Percentiles rank a stretch among this genome's conserved stretches.
phyloP scores from a whole-genome alignment of 2,113 vertebrate species.

The Phocoena sinus region DNA sequence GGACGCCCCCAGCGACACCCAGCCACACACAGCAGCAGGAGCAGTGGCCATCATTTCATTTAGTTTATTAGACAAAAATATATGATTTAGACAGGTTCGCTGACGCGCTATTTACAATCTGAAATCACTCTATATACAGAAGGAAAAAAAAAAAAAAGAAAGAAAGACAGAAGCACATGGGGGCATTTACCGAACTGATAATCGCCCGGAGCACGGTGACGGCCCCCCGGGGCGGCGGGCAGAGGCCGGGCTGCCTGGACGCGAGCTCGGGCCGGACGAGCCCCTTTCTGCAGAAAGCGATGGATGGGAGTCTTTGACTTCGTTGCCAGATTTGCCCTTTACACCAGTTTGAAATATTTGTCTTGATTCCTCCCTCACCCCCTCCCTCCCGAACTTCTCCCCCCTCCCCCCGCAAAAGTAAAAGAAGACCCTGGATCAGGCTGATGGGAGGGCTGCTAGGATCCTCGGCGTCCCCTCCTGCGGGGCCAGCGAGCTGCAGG shows the following conservation, averaged over 20 bases:
- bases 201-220: conserved; percentile 81
- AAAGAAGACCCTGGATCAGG: conserved; percentile 85
- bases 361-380: conserved; percentile 57
- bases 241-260: background rate
- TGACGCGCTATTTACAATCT: conserved; percentile 97
- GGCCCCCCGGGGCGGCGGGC: conserved; percentile 74
- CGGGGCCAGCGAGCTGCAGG: conserved; percentile 92
- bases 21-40: conserved; percentile 67
- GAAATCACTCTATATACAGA: conserved; percentile 98
- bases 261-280: background rate
- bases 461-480: conserved; percentile 94
- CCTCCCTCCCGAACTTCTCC: conserved; percentile 42
- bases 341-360: conserved; percentile 78
- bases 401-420: conserved; percentile 47
- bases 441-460: conserved; percentile 94
- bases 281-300: conserved; percentile 84
- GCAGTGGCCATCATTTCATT: conserved; percentile 86
- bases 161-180: conserved; percentile 89
- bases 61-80: conserved; percentile 99
- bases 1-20: background rate
- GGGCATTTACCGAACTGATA: conserved; percentile 88
- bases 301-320: conserved; percentile 76
- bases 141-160: conserved; percentile 84
- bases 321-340: conserved; percentile 78
- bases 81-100: conserved; percentile 99